Base-by-base conservation (phyloP, 1,140 invertebrate species). In the Bicyclus anynana region DNA sequence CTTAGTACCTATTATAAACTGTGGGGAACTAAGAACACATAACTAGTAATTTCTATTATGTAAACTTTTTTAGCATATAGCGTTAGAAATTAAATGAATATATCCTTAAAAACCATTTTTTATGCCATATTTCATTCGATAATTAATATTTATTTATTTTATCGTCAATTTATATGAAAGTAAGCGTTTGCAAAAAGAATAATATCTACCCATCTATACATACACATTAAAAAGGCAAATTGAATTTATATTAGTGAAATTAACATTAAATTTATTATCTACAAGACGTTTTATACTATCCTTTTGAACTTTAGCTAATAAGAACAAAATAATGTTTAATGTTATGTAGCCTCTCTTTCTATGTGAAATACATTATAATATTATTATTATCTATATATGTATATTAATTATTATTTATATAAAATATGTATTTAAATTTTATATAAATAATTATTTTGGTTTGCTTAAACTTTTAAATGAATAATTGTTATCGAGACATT, bases 211-310 rank as follows among this genome's bases (percentile, higher is more conserved):
- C n/a, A 10, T 3, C 29, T 33, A 51, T 38, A 59, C 70, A 70
- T 69, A 61, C 73, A 76, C 72, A n/a, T n/a, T n/a, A n/a, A n/a
- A n/a, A n/a, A n/a, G 53, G 55, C 33, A 61, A 70, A 65, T 73
- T 73, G 67, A 71, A 76, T 69, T 73, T 76, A 76, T 71, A 71
- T 61, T 58, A 63, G 27, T 52, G 42, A 59, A 12, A 27, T 37
- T 23, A 47, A 46, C 7, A 20, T 10, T 44, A 44, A 44, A 20
- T 44, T 5, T 44, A 44, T 64, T 46, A 56, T 50, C 42, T 54
- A 59, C 46, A 65, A 40, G 27, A 51, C 49, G 51, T 62, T 62
- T 62, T 62, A 52, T 62, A 62, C 59, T 62, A 55, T 48, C 44
- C 26, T 27, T 29, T 38, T 53, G n/a, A 33, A 42, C 46, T 38